phyloP scores from a whole-genome alignment of 2,888 invertebrate genomes.

The Acleris literana region DNA sequence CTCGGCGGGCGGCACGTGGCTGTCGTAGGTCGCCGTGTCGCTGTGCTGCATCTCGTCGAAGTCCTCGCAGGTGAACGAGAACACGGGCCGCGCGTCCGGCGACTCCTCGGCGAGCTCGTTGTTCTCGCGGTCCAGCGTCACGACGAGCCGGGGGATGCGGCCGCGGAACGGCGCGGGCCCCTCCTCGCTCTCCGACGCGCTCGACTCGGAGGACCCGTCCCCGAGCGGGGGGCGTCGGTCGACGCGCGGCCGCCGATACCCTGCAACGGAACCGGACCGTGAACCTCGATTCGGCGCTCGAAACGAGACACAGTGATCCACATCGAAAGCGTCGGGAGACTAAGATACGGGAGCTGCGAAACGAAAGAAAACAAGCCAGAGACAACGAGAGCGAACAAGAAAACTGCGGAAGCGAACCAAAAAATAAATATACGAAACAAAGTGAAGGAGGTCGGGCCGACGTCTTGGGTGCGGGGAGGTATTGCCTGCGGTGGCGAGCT shows the following conservation, averaged over 20 bases:
- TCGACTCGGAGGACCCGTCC: constrained; percentile 74
- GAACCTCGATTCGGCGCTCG: constrained; percentile 12
- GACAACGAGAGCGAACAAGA: constrained; percentile 15
- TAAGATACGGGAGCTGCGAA: constrained; percentile 34
- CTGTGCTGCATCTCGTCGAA: constrained; percentile 61
- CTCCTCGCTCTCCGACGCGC: constrained; percentile 72
- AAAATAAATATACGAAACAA: neutral
- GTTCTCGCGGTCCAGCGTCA: constrained; percentile 72
- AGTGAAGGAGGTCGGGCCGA: neutral
- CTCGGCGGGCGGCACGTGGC: constrained; percentile 52
- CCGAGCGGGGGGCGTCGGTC: constrained; percentile 60
- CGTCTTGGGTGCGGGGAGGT: constrained; percentile 9
- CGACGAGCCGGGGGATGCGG: constrained; percentile 73
- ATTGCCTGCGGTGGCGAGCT: constrained; percentile 79
- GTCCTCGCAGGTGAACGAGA: constrained; percentile 77
- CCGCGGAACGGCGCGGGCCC: constrained; percentile 67
- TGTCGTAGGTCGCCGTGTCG: constrained; percentile 49
- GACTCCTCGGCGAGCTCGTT: constrained; percentile 70
- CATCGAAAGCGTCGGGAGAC: constrained; percentile 16
- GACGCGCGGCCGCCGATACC: constrained; percentile 63
- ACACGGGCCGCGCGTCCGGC: constrained; percentile 60
- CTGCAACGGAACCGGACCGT: constrained; percentile 56
- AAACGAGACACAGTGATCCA: neutral
- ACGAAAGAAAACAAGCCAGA: constrained; percentile 28
- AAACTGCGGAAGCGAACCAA: constrained; percentile 10